Base-by-base conservation (phyloP, 1,140 invertebrate genomes). In the Mya arenaria region DNA sequence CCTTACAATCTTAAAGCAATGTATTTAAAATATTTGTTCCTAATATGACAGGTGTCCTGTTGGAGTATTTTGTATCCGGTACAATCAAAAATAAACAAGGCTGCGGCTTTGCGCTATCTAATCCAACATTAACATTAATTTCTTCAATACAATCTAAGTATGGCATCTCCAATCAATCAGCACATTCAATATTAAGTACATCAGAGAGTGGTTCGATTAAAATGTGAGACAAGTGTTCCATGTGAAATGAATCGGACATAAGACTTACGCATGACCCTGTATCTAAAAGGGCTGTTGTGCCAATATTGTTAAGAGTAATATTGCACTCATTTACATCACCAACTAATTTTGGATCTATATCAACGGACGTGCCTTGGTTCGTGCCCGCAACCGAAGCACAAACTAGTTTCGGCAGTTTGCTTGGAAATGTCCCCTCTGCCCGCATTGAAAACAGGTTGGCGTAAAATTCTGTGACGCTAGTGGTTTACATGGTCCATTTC, bases 401-500 rank as follows among this genome's bases (percentile, higher is more conserved):
- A 60, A 75, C 34, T 62, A 41, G 56, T 75, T 75, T 30, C 10
- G 56, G n/a, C 72, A 75, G 15, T 25, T 10, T 25, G 2, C n/a
- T 28, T 34, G 36, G 30, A 75, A 32, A 30, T 75, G 72, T 13
- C 56, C 72, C 32, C 39, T 15, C n/a, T 44, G 2, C 4, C 28
- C 19, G 37, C 72, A 75, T 19, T 75, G 56, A 28, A 44, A 74
- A 60, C 58, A 75, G 4, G 34, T 39, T 39, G 41, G 44, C 17
- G 13, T 72, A 52, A 72, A 72, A 6, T n/a, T 55, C 5, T 17
- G 48, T 23, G n/a, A 10, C 28, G 23, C n/a, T 23, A 19, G 25
- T 55, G 41, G 68, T 17, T 48, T 30, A 17, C 23, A 30, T 30
- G n/a, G 41, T 28, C 17, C 13, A 15, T 32, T 28, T 17, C 28